A percentile compares a stretch with the other conserved stretches of the same genome.
phyloP scores from a whole-genome alignment of 2,888 invertebrate species.

The Hoplodrina ambigua region DNA sequence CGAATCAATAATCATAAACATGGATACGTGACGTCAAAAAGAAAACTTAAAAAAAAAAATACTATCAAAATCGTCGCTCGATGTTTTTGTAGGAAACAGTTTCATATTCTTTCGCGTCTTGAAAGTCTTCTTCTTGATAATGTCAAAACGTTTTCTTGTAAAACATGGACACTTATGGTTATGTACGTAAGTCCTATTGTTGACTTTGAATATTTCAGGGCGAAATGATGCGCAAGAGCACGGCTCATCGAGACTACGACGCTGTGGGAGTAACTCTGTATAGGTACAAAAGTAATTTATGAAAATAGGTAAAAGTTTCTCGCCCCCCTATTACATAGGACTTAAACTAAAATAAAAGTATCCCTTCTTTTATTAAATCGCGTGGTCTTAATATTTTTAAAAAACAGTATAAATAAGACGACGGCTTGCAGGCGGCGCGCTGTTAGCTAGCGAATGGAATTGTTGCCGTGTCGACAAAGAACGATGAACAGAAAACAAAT shows the following conservation, averaged over 20 bases:
- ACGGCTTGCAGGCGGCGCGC: too few relatives aligned
- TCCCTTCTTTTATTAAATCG: background rate
- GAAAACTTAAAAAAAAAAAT: background rate
- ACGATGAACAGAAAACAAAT: too few relatives aligned
- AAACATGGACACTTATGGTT: slow-evolving; percentile 52
- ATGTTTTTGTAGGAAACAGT: background rate
- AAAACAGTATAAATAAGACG: too few relatives aligned
- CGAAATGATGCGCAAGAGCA: slow-evolving; percentile 47
- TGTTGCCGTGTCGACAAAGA: too few relatives aligned
- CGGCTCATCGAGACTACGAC: slow-evolving; percentile 35
- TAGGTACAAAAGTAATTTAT: slow-evolving; percentile 44
- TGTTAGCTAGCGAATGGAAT: too few relatives aligned
- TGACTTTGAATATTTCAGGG: slow-evolving; percentile 26
- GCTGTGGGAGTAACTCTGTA: slow-evolving; percentile 38
- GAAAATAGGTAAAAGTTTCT: slow-evolving; percentile 15
- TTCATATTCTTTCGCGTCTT: slow-evolving; percentile 25
- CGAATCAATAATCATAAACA: background rate
- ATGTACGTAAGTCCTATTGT: slow-evolving; percentile 46
- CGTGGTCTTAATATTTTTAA: too few relatives aligned
- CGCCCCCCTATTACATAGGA: too few relatives aligned
- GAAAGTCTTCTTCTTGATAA: slow-evolving; percentile 2
- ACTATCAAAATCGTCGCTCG: slow-evolving; percentile 20
- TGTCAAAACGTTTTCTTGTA: slow-evolving; percentile 30
- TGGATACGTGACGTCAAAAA: background rate
- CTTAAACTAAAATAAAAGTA: too few relatives aligned